A percentile compares a stretch with the other conserved stretches of the same genome.
Conservation (phyloP, 2,888 invertebrate genomes). For the Drosophila tripunctata region DNA sequence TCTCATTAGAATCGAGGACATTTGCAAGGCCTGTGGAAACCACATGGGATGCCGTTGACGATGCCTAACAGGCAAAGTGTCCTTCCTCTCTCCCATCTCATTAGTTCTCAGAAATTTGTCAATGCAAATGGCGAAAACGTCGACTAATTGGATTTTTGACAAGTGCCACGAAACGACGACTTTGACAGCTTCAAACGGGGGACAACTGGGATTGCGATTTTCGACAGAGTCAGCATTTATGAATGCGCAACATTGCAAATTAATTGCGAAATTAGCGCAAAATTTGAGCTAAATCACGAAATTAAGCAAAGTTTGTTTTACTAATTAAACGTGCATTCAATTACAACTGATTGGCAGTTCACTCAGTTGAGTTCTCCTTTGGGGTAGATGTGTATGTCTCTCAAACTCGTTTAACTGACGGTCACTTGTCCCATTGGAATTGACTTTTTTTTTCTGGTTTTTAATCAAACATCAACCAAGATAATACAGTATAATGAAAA, state of each 20-base stretch:
- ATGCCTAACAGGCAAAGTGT: background rate
- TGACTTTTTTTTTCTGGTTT: background rate
- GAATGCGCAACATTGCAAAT: conserved; percentile 56
- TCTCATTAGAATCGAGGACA: conserved; percentile 32
- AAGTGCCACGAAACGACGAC: conserved; percentile 35
- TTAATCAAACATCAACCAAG: background rate
- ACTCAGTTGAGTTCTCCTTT: conserved; percentile 2
- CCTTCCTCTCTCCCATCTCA: conserved; percentile 27
- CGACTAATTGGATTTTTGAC: conserved; percentile 69
- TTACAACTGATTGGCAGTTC: conserved; percentile 47
- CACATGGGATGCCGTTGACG: conserved; percentile 34
- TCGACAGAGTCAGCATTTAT: conserved; percentile 29
- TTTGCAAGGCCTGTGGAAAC: conserved; percentile 14
- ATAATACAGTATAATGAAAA: conserved; percentile 48
- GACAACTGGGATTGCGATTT: conserved; percentile 18
- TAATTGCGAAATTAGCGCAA: conserved; percentile 52
- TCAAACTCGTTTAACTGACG: conserved; percentile 31
- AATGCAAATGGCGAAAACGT: conserved; percentile 46
- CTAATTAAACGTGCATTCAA: conserved; percentile 64
- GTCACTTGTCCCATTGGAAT: conserved; percentile 14
- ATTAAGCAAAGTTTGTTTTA: conserved; percentile 55
- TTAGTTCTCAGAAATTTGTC: conserved; percentile 48
- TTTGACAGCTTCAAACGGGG: conserved; percentile 25
- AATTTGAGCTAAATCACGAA: conserved; percentile 35
- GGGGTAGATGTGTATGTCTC: background rate